Base-by-base conservation (phyloP, 2,797 vertebrate genomes). In the Cyclura pinguis region DNA sequence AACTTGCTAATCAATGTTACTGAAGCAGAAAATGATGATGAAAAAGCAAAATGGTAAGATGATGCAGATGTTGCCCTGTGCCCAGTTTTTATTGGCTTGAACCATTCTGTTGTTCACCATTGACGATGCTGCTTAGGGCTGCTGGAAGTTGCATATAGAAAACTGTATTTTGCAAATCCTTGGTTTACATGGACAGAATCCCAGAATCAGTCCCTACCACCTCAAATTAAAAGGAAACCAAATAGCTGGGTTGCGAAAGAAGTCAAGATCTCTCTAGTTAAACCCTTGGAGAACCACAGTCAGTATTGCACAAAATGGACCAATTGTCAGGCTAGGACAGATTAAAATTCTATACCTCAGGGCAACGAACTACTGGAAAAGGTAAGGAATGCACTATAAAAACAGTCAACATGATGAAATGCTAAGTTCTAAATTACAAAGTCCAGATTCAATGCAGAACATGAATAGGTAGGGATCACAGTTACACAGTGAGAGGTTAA, bases 351-450 rank as follows among this genome's bases (percentile, higher is more conserved):
- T 72, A 27, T 42, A 9, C 57, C 35, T 82, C 50, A 84, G 83
- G 38, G 1, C 67, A 80, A 86, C 22, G 91, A 89, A 84, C 47
- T 27, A 38, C 62, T 85, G 77, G 5, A 35, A 88, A 85, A 86
- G 32, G 80, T 3, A 22, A 16, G 52, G 82, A 84, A 73, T 91
- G 81, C 74, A 32, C 80, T 87, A 82, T 0, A 82, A 76, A 90
- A 72, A 55, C 18, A 42, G 52, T 69, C 4, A 76, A 62, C 62
- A 47, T 76, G 77, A 81, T 88, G 59, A 64, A 92, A 59, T n/a
- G 89, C 42, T 29, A 74, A 9, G 0, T 82, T 93, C 84, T 59
- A 88, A 87, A 87, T 90, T 82, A 87, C 10, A 88, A 92, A 88
- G 22, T 62, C 29, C 9, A 83, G 20, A 0, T 85, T 13, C 81